Base-by-base conservation (phyloP, 2,888 invertebrate species). In the Pseudococcus longispinus region DNA sequence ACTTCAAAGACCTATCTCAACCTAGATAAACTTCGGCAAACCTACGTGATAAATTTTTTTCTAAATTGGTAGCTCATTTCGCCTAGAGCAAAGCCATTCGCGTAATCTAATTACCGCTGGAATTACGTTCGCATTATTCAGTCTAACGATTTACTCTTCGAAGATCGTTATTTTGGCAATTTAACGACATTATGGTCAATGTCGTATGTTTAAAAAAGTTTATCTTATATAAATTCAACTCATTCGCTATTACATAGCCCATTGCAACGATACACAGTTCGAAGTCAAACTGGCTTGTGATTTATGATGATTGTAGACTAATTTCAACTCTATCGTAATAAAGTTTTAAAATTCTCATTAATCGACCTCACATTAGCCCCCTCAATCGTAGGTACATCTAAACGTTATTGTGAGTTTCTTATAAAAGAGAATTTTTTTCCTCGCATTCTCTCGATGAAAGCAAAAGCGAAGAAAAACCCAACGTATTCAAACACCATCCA, bases 101-200 rank as follows among this genome's bases (percentile, higher is more conserved):
- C 26, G 11, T 65, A 65, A 65, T 65, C 65, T 65, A 65, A 65
- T 65, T 65, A 65, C 23, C 8, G 65, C 26, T 13, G 65, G 20
- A 26, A 65, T 65, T 65, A 65, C 65, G 65, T 26, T 65, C 11
- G 26, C 26, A 37, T 74, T 32, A 74, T 37, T 32, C 74, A 37
- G 74, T 74, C 32, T 74, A 74, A 37, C 37, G 74, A 74, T 74
- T 74, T 74, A 74, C n/a, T 74, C 8, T 32, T n/a, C n/a, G 8
- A 37, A 74, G 74, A 74, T 74, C 74, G 74, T 74, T 74, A 74
- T 74, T 74, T 74, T 29, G 74, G 74, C 74, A n/a, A 32, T 37
- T 32, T 74, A 74, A 74, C n/a, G n/a, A 18, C n/a, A 32, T 32
- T 74, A 74, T 74, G 32, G 74, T 74, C 74, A 74, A 74, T 74